These are phyloP conservation scores for Larimichthys polyactis DNA, from an alignment of 2,113 vertebrate species.

Conservation along the genomic window DNA sequence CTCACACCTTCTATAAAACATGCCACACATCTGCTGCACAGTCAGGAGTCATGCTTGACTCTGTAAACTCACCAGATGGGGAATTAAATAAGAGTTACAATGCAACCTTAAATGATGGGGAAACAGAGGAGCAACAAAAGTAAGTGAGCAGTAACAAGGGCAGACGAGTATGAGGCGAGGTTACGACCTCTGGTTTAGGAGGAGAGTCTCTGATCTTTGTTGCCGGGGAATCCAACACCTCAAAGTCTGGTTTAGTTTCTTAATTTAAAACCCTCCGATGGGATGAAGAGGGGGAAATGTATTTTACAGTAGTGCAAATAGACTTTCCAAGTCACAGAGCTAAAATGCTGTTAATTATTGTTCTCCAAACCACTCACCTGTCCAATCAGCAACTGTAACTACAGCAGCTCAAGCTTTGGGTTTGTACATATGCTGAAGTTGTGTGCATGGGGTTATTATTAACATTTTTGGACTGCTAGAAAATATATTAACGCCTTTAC, in stretches of 20 bases:
- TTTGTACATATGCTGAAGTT: not conserved
- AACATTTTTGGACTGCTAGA: too few species aligned
- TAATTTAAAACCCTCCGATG: constrained; percentile 1
- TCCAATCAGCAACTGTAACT: not conserved
- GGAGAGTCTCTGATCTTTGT: constrained; percentile 52
- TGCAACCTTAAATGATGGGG: constrained; percentile 72
- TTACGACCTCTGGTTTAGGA: constrained; percentile 50
- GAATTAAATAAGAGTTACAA: constrained; percentile 80
- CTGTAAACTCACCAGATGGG: constrained; percentile 85
- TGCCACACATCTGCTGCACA: constrained; percentile 83
- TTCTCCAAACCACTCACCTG: not conserved
- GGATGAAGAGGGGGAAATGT: too few species aligned
- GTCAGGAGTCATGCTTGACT: constrained; percentile 81
- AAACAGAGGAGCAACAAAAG: constrained; percentile 68
- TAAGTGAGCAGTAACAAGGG: constrained; percentile 62
- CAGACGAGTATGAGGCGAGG: constrained; percentile 44
- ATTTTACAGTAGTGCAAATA: not conserved
- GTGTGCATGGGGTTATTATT: not conserved
- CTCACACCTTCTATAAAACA: constrained; percentile 81
- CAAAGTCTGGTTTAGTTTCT: constrained; percentile 1
- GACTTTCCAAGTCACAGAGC: not conserved
- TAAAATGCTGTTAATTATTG: not conserved
- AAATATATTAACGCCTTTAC: too few species aligned
- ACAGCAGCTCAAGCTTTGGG: not conserved
- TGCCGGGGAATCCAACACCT: constrained; percentile 15